Evolutionary conservation across 2,113 vertebrate species (phyloP), one percentile per base, ranked within the genome.

Genomic region (Zapornia atra): DNA sequence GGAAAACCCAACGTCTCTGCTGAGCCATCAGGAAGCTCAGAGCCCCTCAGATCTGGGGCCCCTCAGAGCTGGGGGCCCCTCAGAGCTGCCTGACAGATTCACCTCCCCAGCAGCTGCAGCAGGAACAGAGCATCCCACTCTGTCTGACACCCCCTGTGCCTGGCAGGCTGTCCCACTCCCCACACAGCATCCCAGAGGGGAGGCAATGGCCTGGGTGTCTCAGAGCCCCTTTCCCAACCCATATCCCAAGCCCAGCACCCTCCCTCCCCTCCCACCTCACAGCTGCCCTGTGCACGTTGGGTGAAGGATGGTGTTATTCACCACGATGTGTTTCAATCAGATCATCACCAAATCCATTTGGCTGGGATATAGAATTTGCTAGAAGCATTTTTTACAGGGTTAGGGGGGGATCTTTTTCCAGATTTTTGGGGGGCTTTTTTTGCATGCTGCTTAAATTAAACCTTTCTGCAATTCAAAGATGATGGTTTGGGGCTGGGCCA

Each of bases 301-400:
- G 48, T 15, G 57, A 89, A 86, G 26, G n/a, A 70, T 69, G 89
- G 44, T 90, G 86, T 96, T 96, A 96, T 94, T 96, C 96, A 95
- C 84, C 17, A 34, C 82, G 85, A 78, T 93, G 59, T 7, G 2
- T 94, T 96, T 96, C 46, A 54, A 93, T 94, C 94, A 95, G 97
- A 97, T 97, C 97, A 97, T 97, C 95, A 96, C 96, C 94, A 97
- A 97, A 97, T 95, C 97, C 96, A 97, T 97, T 97, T 97, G 84
- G 82, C 63, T 98, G 96, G 95, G 97, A 98, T 98, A 95, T 75
- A 97, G 97, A 95, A 94, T 7, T 72, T 96, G 86, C 93, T 92
- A 94, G 85, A 96, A 97, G 90, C 0, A 1, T 72, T 97, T 81
- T 46, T 46, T 18, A 66, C 6, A 50, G 42, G 14, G 3, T 0